Conservation (phyloP, 2,797 vertebrate species). For the Ciconia nigra region DNA sequence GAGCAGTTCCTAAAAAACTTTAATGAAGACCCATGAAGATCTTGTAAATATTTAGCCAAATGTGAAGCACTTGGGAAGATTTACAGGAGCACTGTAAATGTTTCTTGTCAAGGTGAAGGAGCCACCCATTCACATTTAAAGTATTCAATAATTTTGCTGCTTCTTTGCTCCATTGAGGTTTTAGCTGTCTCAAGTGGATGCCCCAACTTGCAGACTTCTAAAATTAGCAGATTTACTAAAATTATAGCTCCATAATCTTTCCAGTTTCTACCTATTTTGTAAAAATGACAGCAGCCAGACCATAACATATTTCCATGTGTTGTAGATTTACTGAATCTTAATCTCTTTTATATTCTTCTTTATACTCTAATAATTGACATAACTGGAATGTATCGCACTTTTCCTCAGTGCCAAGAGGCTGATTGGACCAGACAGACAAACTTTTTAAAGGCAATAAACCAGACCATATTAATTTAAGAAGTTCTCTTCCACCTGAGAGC, state of each 20-base stretch:
- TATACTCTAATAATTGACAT: background rate
- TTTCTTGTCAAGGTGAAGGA: background rate
- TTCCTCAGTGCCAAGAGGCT: background rate
- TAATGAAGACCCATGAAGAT: background rate
- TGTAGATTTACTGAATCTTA: background rate
- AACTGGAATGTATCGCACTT: background rate
- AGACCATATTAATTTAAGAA: background rate
- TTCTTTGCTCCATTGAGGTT: background rate
- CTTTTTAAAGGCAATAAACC: background rate
- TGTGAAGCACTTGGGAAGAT: background rate
- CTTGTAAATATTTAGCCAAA: conserved; percentile 10
- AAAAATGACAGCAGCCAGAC: background rate
- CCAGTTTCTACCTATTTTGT: background rate
- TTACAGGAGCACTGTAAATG: background rate
- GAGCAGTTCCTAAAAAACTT: conserved; percentile 2
- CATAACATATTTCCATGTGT: background rate
- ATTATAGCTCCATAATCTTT: background rate
- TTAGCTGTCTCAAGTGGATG: background rate
- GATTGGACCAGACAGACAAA: background rate
- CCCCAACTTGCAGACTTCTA: background rate
- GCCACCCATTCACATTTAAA: background rate
- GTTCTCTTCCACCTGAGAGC: background rate
- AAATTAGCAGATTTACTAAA: background rate
- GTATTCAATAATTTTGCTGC: background rate
- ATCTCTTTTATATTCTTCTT: background rate